Conservation (phyloP, 2,113 vertebrate species). For the Oryzias curvinotus region DNA sequence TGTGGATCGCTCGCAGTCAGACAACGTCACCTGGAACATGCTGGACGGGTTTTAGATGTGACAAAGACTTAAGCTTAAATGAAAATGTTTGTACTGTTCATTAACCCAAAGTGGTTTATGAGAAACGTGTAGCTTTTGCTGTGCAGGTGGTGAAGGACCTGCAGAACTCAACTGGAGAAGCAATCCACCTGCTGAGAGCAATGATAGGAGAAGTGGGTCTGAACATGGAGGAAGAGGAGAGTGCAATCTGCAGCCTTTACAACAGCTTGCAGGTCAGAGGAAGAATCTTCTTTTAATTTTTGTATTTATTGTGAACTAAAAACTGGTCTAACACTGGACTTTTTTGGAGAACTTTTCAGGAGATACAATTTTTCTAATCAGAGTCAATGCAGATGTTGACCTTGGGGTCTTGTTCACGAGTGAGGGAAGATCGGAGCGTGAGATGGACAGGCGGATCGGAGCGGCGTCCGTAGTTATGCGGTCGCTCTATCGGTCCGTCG, state of each 20-base stretch:
- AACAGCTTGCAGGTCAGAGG: slow-evolving; percentile 86
- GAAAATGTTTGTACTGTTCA: neutral
- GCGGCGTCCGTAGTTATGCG: too few species aligned
- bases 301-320: neutral
- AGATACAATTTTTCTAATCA: too few species aligned
- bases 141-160: slow-evolving; percentile 90
- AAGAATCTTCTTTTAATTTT: neutral
- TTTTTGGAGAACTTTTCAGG: too few species aligned
- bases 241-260: slow-evolving; percentile 87
- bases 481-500: too few species aligned
- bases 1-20: too few species aligned
- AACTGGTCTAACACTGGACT: neutral
- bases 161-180: slow-evolving; percentile 86
- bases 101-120: neutral
- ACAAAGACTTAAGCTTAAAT: neutral
- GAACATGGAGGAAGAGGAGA: slow-evolving; percentile 89
- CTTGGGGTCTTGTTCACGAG: too few species aligned
- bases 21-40: too few species aligned
- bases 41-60: too few species aligned
- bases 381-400: too few species aligned
- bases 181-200: slow-evolving; percentile 87
- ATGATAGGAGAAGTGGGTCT: slow-evolving; percentile 90
- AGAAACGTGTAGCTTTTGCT: neutral
- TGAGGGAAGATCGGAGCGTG: too few species aligned
- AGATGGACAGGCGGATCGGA: too few species aligned